Evolutionary conservation across 2,888 invertebrate species (phyloP).

Genomic region (Xylocampa areola): DNA sequence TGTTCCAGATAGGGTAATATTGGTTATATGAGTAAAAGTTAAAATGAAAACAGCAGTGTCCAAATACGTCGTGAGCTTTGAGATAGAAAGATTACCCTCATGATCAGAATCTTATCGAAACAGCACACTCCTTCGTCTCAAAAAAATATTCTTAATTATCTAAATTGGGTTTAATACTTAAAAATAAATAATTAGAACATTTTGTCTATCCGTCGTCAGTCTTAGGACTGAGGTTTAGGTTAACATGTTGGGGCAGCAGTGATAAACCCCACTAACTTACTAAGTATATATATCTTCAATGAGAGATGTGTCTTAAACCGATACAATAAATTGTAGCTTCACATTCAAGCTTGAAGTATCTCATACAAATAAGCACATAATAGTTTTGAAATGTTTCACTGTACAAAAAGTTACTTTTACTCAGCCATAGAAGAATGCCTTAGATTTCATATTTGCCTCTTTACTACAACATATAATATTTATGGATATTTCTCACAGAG

Average conservation of each 20-base stretch:
- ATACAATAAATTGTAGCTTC: constrained; percentile 27
- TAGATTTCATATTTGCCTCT: constrained; percentile 51
- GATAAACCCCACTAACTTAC: constrained; percentile 40
- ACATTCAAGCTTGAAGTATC: constrained; percentile 40
- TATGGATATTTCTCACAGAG: constrained; percentile 60
- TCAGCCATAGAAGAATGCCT: constrained; percentile 46
- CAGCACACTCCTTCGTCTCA: constrained; percentile 32
- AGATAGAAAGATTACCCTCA: constrained; percentile 27
- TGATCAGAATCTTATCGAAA: constrained; percentile 53
- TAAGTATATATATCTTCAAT: constrained; percentile 24
- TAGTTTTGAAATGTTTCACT: constrained; percentile 45
- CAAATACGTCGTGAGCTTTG: constrained; percentile 9
- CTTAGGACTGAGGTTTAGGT: constrained; percentile 38
- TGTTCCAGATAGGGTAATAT: constrained; percentile 6
- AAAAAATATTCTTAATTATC: constrained; percentile 35
- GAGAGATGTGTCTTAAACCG: constrained; percentile 27
- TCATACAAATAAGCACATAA: constrained; percentile 46
- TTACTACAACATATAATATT: constrained; percentile 55
- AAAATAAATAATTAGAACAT: constrained; percentile 55
- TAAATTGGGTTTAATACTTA: constrained; percentile 55
- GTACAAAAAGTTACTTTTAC: constrained; percentile 52
- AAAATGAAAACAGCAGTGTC: constrained; percentile 9
- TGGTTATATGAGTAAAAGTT: background rate
- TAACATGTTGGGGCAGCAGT: constrained; percentile 32
- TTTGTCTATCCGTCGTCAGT: constrained; percentile 48